phyloP scores from a whole-genome alignment of 2,113 vertebrate species.

The Oncorhynchus gorbuscha region DNA sequence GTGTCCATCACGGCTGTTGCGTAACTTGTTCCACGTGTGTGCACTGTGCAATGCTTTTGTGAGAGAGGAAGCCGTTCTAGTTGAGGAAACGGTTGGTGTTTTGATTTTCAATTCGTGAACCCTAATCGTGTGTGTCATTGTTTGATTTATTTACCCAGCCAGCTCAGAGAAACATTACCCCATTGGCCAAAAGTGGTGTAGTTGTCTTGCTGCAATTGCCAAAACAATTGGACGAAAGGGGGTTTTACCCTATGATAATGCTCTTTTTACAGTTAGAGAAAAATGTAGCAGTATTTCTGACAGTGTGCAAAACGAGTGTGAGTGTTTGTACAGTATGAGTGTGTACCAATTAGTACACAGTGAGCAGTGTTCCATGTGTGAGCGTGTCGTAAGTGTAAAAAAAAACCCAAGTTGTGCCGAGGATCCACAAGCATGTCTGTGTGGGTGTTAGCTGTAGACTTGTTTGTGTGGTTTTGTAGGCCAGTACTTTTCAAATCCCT shows the following conservation, averaged over 20 bases:
- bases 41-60: background rate
- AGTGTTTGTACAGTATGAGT: background rate
- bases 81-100: slow-evolving; percentile 22
- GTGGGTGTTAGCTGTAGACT: background rate
- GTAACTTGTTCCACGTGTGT: no score
- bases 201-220: slow-evolving; percentile 72
- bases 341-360: background rate
- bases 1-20: no score
- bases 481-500: background rate
- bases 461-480: background rate
- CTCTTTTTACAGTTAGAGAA: slow-evolving; percentile 30
- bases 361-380: background rate
- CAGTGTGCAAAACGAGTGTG: background rate
- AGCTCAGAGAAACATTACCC: slow-evolving; percentile 56
- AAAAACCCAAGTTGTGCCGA: background rate
- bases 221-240: slow-evolving; percentile 71
- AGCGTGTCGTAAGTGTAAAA: background rate
- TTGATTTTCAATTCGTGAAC: slow-evolving; percentile 61
- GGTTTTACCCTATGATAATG: slow-evolving; percentile 36
- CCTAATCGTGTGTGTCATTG: slow-evolving; percentile 59
- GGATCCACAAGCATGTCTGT: background rate
- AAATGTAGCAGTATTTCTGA: background rate
- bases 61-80: background rate
- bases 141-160: slow-evolving; percentile 61
- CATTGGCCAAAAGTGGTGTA: slow-evolving; percentile 54